Evolutionary conservation across 2,113 vertebrate genomes (phyloP), one percentile per base, ranked within the genome.

Genomic region (Arothron firmamentum): DNA sequence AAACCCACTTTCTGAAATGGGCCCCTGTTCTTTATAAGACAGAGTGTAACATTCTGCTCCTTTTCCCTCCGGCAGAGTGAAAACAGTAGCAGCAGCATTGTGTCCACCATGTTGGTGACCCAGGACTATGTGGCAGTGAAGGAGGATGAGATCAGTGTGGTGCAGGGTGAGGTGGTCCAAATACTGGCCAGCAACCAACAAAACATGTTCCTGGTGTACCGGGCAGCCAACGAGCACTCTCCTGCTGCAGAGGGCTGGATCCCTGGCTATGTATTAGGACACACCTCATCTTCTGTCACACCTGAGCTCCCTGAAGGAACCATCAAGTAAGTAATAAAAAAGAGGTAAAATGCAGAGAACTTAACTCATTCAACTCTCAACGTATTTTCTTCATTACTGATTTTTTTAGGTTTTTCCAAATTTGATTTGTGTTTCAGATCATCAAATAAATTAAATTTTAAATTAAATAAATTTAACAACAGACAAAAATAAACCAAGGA

Each of bases 41-140:
- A 28, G 25, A 28, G 6, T 52, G 3, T 21, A 8, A 23, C 19
- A 18, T 6, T 20, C 16, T 19, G 49, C 10, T 25, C 0, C 2
- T 0, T 21, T 67, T 6, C 63, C 64, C 41, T 68, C 61, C 18
- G 17, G 42, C 91, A 99, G 97, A 99, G 96, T 99, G 97, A 99
- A 97, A 96, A 94, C 89, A 98, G 96, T 93, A 98, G 94, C 83
- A 89, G 87, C 91, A 98, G 95, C 93, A 96, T 92, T 91, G 93
- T 97, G 91, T 96, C 96, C 94, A 97, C 96, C 92, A 99, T 99
- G 97, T 89, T 99, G 93, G 97, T 99, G 93, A 98, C 97, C 86
- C 96, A 98, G 90, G 91, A 92, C 87, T 99, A 98, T 82, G 96
- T 94, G 92, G 97, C 97, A 81, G 94, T 98, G 93, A 98, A 98